phyloP scores from a whole-genome alignment of 1,140 invertebrate species.

The Pteromalus puparum region DNA sequence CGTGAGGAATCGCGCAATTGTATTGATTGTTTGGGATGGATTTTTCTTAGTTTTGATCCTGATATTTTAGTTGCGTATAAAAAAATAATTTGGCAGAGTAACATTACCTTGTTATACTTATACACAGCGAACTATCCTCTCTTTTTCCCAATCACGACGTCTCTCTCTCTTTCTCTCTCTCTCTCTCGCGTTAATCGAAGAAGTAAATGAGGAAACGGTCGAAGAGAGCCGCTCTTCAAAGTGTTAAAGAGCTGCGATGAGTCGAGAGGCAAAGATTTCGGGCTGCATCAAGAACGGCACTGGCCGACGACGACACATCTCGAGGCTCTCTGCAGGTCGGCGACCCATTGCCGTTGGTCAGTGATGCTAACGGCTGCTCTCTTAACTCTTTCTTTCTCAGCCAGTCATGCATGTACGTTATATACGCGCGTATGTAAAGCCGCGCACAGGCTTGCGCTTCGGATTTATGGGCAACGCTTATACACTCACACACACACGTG shows the following conservation, averaged over 20 bases:
- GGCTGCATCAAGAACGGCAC: slow-evolving; percentile 53
- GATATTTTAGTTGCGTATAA: too few relatives aligned
- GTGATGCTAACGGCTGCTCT: slow-evolving; percentile 70
- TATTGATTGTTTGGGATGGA: too few relatives aligned
- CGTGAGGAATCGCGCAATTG: too few relatives aligned
- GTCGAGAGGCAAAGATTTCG: slow-evolving; percentile 62
- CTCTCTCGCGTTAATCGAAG: too few relatives aligned
- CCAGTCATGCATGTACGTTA: slow-evolving; percentile 1
- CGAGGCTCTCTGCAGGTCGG: slow-evolving; percentile 60
- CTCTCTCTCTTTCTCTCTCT: too few relatives aligned
- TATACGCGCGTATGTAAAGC: not conserved
- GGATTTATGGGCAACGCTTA: slow-evolving; percentile 37
- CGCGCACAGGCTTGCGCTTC: not conserved
- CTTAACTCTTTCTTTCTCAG: slow-evolving; percentile 14
- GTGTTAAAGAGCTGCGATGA: not conserved
- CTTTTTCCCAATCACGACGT: too few relatives aligned
- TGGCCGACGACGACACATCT: not conserved
- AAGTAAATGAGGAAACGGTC: not conserved
- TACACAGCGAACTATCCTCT: too few relatives aligned
- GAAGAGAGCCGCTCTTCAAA: not conserved
- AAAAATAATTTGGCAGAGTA: too few relatives aligned
- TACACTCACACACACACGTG: slow-evolving; percentile 42
- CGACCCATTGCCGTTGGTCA: slow-evolving; percentile 74
- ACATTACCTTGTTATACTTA: too few relatives aligned
- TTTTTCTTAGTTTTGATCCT: too few relatives aligned